A percentile compares a stretch with the other conserved stretches of the same genome.
phyloP scores from a whole-genome alignment of 2,797 vertebrate species.

The Poeciliopsis gracilis region DNA sequence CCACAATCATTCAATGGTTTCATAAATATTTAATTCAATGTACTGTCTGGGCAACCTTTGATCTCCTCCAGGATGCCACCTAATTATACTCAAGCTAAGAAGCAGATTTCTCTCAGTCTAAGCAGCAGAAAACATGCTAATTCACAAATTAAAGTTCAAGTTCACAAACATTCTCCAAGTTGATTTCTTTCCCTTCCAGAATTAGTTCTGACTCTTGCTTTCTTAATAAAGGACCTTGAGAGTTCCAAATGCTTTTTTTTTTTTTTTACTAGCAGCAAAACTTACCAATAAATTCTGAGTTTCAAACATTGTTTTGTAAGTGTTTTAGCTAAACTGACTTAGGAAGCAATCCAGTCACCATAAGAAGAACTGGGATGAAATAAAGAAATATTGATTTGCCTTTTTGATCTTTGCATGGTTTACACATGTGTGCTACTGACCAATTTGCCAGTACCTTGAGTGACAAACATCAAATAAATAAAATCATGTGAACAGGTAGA shows the following conservation, averaged over 20 bases:
- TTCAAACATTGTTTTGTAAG: background rate
- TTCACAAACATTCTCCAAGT: slow-evolving; percentile 5
- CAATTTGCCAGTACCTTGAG: background rate
- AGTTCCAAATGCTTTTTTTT: background rate
- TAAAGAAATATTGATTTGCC: background rate
- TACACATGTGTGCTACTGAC: background rate
- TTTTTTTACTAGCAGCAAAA: background rate
- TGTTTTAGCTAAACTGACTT: background rate
- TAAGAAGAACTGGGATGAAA: background rate
- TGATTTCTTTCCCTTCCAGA: slow-evolving; percentile 1
- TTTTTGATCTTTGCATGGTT: background rate
- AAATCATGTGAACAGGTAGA: background rate
- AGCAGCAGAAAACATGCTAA: slow-evolving; percentile 14
- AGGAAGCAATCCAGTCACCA: background rate
- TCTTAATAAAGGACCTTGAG: background rate
- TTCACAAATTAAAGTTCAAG: slow-evolving; percentile 12
- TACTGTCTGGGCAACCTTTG: slow-evolving; percentile 20
- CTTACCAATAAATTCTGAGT: background rate
- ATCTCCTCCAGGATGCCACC: slow-evolving; percentile 18
- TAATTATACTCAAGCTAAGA: slow-evolving; percentile 45
- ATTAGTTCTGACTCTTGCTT: background rate
- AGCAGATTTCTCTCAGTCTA: slow-evolving; percentile 5
- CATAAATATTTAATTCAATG: slow-evolving; percentile 47
- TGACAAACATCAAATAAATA: background rate
- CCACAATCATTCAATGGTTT: slow-evolving; percentile 27